Conservation (phyloP, 2,113 vertebrate species). For the Apodemus speciosus region DNA sequence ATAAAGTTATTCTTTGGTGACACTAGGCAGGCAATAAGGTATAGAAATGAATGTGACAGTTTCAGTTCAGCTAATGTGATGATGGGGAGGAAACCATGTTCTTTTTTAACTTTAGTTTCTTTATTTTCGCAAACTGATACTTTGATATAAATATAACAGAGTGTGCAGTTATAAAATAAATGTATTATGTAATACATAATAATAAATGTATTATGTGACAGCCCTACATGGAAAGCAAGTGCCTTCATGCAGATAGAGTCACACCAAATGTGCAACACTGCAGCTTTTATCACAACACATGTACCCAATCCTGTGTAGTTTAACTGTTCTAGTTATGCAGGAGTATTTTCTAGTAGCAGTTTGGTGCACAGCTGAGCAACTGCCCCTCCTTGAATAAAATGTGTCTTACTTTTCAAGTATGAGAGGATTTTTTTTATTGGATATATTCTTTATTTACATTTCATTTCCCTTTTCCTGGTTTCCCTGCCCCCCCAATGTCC, state of each 20-base stretch:
- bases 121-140: background rate
- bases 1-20: background rate
- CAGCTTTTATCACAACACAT: background rate
- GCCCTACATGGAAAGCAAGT: background rate
- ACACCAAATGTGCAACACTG: background rate
- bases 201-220: background rate
- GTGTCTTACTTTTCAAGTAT: background rate
- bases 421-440: too few species aligned
- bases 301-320: background rate
- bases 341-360: background rate
- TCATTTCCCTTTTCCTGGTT: too few species aligned
- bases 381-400: background rate
- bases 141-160: background rate
- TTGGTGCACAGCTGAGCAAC: background rate
- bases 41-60: background rate
- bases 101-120: background rate
- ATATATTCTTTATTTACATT: too few species aligned
- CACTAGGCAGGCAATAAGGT: background rate
- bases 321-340: background rate
- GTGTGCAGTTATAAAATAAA: background rate
- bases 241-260: background rate
- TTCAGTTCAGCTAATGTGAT: background rate
- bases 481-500: too few species aligned
- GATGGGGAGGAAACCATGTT: background rate
- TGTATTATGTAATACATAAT: background rate